Evolutionary conservation across 2,888 invertebrate genomes (phyloP), one percentile per base, ranked within the genome.

Genomic region (Pandemis cinnamomeana): DNA sequence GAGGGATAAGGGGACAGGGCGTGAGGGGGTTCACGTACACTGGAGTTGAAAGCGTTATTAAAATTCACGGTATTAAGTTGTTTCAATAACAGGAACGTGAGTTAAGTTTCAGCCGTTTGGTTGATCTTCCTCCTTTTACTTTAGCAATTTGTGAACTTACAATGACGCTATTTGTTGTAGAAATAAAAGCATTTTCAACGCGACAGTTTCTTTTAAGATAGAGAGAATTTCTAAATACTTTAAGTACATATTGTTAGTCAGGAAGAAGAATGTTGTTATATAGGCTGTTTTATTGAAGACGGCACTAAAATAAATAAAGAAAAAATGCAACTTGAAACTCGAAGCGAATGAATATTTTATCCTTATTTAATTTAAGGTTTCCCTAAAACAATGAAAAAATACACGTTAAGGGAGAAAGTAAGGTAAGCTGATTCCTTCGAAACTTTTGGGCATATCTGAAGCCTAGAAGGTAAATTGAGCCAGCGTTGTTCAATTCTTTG

Each of bases 1-100:
- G 76, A 75, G 83, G 85, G 84, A 85, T 81, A 79, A 79, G 78
- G 80, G 80, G 81, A 78, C 76, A 78, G 75, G 75, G 76, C 75
- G 75, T 79, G 77, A 76, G 80, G 76, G 75, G 78, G 71, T 75
- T 71, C 70, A 61, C 69, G 51, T 61, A 63, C 71, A 75, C 62
- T 67, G 67, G 55, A 75, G 64, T 51, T 58, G 63, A 51, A n/a
- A 58, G 69, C 72, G 69, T 72, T 58, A 69, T 69, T 72, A 69
- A 69, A 72, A 72, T 72, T 64, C 63, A 64, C 58, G 42, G 72
- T 64, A 72, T 58, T 68, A 69, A 72, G 48, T 64, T 72, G 36
- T 46, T 60, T 72, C 64, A 64, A 64, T 69, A 64, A n/a, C 27
- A 58, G 41, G 20, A 46, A 13, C 41, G 42, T 48, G 72, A 71